A percentile compares a stretch with the other conserved stretches of the same genome.
These are phyloP conservation scores for Orthonychiurus folsomi DNA, from an alignment of 2,888 invertebrate species.

Conservation along the genomic window DNA sequence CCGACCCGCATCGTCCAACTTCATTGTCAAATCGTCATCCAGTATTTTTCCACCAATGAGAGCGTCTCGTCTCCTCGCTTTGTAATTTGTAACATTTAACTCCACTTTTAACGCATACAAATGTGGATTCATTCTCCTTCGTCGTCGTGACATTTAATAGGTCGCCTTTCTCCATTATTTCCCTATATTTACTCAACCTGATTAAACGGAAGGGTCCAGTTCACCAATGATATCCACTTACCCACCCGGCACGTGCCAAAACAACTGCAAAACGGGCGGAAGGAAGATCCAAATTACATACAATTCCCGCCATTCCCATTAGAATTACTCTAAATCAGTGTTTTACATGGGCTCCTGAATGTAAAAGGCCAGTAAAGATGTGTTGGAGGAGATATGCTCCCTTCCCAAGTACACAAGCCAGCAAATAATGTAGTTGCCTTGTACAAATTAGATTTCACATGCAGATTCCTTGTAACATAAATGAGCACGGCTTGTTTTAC, in stretches of 20 bases:
- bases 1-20: no score
- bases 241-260: conserved; percentile 36
- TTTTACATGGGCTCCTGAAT: no score
- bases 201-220: conserved; percentile 36
- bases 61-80: no score
- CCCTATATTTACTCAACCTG: conserved; percentile 40
- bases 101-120: no score
- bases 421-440: neutral
- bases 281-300: no score
- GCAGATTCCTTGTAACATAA: no score
- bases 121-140: no score
- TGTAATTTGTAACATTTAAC: no score
- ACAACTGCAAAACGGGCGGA: conserved; percentile 28
- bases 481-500: neutral
- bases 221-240: neutral
- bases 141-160: conserved; percentile 38
- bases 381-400: neutral
- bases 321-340: no score
- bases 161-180: conserved; percentile 38
- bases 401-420: no score
- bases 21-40: no score
- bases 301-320: conserved; percentile 2
- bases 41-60: no score
- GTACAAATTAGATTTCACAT: neutral
- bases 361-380: neutral